A percentile compares a stretch with the other conserved stretches of the same genome.
Conservation (phyloP, 2,113 vertebrate genomes). For the Opisthocomus hoazin region DNA sequence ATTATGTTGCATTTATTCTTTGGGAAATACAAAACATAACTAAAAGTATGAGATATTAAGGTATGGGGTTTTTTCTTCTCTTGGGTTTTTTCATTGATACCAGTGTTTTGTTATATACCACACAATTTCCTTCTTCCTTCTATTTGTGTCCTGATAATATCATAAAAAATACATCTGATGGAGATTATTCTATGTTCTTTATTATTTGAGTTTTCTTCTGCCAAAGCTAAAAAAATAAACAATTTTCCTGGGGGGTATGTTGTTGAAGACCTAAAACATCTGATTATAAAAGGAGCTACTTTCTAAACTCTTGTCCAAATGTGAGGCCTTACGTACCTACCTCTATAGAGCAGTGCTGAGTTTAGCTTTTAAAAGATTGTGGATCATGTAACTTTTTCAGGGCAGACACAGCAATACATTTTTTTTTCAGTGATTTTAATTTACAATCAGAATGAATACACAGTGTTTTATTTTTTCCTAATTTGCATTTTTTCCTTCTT, state of each 20-base stretch:
- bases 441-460: not conserved
- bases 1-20: not conserved
- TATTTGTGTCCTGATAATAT: not conserved
- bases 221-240: not conserved
- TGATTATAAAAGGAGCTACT: not conserved
- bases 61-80: not conserved
- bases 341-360: not conserved
- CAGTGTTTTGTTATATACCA: not conserved
- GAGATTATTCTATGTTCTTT: not conserved
- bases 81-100: not conserved
- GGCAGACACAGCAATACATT: fast-evolving
- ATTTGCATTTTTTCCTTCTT: not conserved
- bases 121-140: not conserved
- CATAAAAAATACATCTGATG: not conserved
- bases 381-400: not conserved
- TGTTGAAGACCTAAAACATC: not conserved
- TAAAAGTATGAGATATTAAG: not conserved
- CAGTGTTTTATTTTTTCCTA: not conserved
- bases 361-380: not conserved
- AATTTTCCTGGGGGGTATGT: not conserved
- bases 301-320: not conserved
- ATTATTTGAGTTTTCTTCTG: not conserved
- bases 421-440: not conserved
- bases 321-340: not conserved
- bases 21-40: not conserved